Evolutionary conservation across 1,140 invertebrate genomes (phyloP).

Genomic region (Kradibia gibbosae): DNA sequence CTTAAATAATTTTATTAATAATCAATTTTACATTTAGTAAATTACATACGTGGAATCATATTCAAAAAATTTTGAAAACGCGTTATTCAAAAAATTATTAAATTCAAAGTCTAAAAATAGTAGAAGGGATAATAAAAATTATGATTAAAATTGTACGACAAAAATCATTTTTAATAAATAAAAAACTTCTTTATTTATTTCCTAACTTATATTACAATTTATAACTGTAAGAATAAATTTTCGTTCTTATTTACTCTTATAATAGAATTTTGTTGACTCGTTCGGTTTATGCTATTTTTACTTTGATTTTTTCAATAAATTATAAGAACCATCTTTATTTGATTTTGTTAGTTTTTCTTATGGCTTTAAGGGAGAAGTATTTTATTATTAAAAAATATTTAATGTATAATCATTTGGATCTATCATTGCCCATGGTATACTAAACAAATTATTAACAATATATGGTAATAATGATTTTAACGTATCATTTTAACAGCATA

Average conservation of each 20-base stretch:
- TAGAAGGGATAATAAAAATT: neutral
- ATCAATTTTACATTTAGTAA: too few relatives aligned
- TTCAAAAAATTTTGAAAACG: too few relatives aligned
- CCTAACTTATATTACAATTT: conserved; percentile 64
- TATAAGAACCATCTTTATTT: conserved; percentile 12
- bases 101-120: too few relatives aligned
- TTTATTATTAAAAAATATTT: conserved; percentile 14
- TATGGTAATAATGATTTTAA: conserved; percentile 36
- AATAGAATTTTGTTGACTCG: conserved; percentile 54
- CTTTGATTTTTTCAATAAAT: conserved; percentile 14
- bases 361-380: conserved; percentile 3
- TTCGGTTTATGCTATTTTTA: conserved; percentile 25
- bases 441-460: conserved; percentile 49
- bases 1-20: too few relatives aligned
- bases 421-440: conserved; percentile 5
- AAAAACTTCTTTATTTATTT: conserved; percentile 67
- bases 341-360: conserved; percentile 10
- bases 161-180: conserved; percentile 62
- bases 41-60: too few relatives aligned
- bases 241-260: conserved; percentile 55
- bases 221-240: conserved; percentile 62
- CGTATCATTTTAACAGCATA: conserved; percentile 41
- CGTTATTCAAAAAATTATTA: too few relatives aligned
- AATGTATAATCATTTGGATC: conserved; percentile 9
- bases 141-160: neutral